Evolutionary conservation across 1,140 invertebrate species (phyloP).

Genomic region (Neotoxoptera formosana): DNA sequence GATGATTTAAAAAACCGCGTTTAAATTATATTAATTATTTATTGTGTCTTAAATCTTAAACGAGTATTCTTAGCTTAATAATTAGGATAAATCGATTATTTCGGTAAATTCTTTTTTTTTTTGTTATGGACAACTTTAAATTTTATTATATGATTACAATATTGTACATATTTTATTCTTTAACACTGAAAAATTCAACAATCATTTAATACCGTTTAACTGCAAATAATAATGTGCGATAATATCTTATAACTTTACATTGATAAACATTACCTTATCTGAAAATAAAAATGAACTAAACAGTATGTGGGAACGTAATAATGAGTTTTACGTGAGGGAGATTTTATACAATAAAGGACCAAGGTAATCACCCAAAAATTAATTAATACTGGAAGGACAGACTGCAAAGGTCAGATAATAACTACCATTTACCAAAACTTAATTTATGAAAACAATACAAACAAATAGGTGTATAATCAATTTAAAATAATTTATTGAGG

Average conservation of each 20-base stretch:
- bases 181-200: background rate
- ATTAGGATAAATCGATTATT: background rate
- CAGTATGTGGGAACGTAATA: background rate
- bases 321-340: background rate
- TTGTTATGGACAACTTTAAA: background rate
- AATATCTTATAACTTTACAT: background rate
- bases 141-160: background rate
- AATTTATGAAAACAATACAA: background rate
- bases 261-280: background rate
- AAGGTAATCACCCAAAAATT: constrained; percentile 17
- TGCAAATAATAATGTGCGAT: background rate
- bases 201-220: background rate
- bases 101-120: background rate
- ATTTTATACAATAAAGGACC: background rate
- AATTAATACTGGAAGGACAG: background rate
- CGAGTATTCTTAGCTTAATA: background rate
- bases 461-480: background rate
- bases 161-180: background rate
- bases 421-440: background rate
- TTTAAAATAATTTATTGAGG: background rate
- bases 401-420: constrained; percentile 40
- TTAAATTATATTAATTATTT: background rate
- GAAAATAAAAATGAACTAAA: background rate
- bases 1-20: background rate
- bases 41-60: background rate